Evolutionary conservation across 2,888 invertebrate species (phyloP).

Genomic region (Lycaena phlaeas): DNA sequence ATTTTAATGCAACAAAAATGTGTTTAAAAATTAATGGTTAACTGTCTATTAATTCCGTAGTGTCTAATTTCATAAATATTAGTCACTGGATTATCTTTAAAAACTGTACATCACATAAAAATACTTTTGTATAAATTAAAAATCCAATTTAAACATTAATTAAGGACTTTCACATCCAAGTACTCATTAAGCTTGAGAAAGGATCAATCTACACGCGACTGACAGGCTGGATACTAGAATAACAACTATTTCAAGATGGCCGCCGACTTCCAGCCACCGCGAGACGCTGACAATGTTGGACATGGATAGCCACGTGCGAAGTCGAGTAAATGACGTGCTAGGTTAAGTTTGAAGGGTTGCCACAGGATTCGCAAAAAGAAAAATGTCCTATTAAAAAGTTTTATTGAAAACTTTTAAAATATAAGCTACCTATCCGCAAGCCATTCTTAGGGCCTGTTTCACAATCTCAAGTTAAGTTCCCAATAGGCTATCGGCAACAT

Average conservation of each 20-base stretch:
- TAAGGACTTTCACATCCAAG: not conserved
- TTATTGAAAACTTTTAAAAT: too few relatives aligned
- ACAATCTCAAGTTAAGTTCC: too few relatives aligned
- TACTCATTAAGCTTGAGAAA: slow-evolving; percentile 11
- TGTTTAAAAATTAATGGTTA: too few relatives aligned
- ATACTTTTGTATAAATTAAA: not conserved
- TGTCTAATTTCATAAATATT: too few relatives aligned
- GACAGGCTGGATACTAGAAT: slow-evolving; percentile 29
- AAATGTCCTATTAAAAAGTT: not conserved
- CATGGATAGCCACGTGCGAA: slow-evolving; percentile 45
- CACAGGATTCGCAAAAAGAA: not conserved
- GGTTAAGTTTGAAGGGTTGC: slow-evolving; percentile 13
- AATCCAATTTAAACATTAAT: not conserved
- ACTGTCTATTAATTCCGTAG: too few relatives aligned
- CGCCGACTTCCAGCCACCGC: slow-evolving; percentile 36
- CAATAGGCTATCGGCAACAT: too few relatives aligned
- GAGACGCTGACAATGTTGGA: slow-evolving; percentile 41
- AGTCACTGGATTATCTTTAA: too few relatives aligned
- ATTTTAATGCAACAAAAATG: too few relatives aligned
- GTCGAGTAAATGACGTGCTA: slow-evolving; percentile 23
- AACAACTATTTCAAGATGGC: slow-evolving; percentile 57
- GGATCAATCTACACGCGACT: slow-evolving; percentile 13
- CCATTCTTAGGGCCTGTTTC: too few relatives aligned
- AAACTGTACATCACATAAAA: too few relatives aligned
- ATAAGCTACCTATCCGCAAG: too few relatives aligned